Conservation (phyloP, 2,113 vertebrate species). For the Platichthys flesus region DNA sequence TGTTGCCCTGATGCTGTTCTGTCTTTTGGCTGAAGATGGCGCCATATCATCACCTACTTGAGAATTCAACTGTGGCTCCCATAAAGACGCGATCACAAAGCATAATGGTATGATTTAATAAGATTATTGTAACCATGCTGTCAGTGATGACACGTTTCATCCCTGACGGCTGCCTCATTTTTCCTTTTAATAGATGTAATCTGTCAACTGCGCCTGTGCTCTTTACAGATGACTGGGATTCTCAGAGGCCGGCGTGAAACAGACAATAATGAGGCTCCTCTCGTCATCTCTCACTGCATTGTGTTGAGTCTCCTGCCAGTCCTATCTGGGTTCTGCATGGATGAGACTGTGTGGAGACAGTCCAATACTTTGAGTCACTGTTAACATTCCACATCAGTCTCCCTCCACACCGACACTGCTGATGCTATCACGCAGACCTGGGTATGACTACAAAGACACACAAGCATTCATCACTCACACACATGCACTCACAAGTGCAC, state of each 20-base stretch:
- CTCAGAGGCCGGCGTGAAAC: slow-evolving; percentile 22
- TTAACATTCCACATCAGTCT: slow-evolving; percentile 76
- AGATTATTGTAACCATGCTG: slow-evolving; percentile 37
- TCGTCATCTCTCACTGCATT: slow-evolving; percentile 31
- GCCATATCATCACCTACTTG: slow-evolving; percentile 33
- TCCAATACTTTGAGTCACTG: slow-evolving; percentile 67
- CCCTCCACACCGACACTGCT: slow-evolving; percentile 38
- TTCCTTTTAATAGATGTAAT: slow-evolving; percentile 51
- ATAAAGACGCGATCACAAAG: slow-evolving; percentile 5
- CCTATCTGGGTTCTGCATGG: slow-evolving; percentile 67
- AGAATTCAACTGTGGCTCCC: neutral
- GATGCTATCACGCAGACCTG: slow-evolving; percentile 61
- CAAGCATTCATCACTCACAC: slow-evolving; percentile 10
- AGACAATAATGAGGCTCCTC: slow-evolving; percentile 29
- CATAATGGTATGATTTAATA: slow-evolving; percentile 45
- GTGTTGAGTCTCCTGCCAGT: slow-evolving; percentile 50
- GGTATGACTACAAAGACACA: slow-evolving; percentile 15
- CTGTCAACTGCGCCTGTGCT: slow-evolving; percentile 34
- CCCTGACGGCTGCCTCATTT: slow-evolving; percentile 28
- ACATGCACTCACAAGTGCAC: neutral
- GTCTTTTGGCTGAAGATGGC: slow-evolving; percentile 54
- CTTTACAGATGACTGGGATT: slow-evolving; percentile 41
- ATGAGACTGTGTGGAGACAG: slow-evolving; percentile 68
- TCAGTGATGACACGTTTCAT: slow-evolving; percentile 37
- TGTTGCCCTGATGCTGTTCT: slow-evolving; percentile 11